phyloP scores from a whole-genome alignment of 2,113 vertebrate genomes.

The Xenopus tropicalis region UCB_Xtro_10.0 CM004446.2:80832001-80832500 shows the following conservation, averaged over 20 bases:
- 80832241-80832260: neutral
- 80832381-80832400: slow-evolving; percentile 2
- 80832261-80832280: slow-evolving; percentile 29
- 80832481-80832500: neutral
- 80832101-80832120: no score
- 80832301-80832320: slow-evolving; percentile 31
- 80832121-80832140: no score
- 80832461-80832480: slow-evolving; percentile 3
- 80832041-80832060: no score
- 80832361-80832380: slow-evolving; percentile 17
- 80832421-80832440: neutral
- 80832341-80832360: slow-evolving; percentile 16
- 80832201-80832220: neutral
- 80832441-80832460: slow-evolving; percentile 16
- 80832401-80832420: neutral
- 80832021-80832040: no score
- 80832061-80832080: no score
- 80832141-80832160: no score
- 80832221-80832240: neutral
- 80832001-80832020: no score
- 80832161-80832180: neutral
- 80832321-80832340: neutral
- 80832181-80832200: neutral
- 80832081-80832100: no score
- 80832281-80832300: slow-evolving; percentile 9